Percentiles rank a stretch among this genome's conserved stretches.
Conservation (phyloP, 2,113 vertebrate genomes). For the Strix uralensis region DNA sequence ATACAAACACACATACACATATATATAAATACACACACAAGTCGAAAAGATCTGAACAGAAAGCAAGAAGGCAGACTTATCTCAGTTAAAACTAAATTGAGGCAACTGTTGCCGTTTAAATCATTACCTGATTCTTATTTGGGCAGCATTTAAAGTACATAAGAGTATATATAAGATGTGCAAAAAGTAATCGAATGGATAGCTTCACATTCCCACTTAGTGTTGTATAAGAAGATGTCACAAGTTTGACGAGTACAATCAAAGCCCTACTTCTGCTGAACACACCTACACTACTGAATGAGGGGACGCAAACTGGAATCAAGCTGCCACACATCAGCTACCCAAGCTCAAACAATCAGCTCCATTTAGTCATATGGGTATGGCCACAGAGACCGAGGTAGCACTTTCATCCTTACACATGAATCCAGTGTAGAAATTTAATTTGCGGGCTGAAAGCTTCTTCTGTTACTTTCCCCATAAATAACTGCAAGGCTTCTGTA, state of each 20-base stretch:
- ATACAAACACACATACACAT: not conserved
- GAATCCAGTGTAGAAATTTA: not conserved
- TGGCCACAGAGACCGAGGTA: not conserved
- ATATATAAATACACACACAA: not conserved
- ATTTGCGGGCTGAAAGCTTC: not conserved
- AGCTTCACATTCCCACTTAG: not conserved
- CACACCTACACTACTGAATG: accelerated
- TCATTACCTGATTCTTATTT: not conserved
- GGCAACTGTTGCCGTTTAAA: not conserved
- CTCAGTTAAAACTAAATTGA: not conserved
- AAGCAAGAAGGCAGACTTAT: not conserved
- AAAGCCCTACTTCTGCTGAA: not conserved
- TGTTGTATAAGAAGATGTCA: not conserved
- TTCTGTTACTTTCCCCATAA: not conserved
- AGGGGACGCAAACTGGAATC: not conserved
- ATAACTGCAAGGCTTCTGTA: not conserved
- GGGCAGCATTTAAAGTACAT: not conserved
- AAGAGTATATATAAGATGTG: not conserved
- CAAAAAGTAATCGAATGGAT: not conserved
- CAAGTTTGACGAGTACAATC: not conserved
- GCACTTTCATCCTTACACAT: not conserved
- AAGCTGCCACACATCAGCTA: not conserved
- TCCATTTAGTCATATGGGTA: accelerated
- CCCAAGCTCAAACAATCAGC: not conserved
- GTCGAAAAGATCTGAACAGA: not conserved